A percentile compares a stretch with the other conserved stretches of the same genome.
phyloP scores from a whole-genome alignment of 2,113 vertebrate species.

The Trichomycterus rosablanca region DNA sequence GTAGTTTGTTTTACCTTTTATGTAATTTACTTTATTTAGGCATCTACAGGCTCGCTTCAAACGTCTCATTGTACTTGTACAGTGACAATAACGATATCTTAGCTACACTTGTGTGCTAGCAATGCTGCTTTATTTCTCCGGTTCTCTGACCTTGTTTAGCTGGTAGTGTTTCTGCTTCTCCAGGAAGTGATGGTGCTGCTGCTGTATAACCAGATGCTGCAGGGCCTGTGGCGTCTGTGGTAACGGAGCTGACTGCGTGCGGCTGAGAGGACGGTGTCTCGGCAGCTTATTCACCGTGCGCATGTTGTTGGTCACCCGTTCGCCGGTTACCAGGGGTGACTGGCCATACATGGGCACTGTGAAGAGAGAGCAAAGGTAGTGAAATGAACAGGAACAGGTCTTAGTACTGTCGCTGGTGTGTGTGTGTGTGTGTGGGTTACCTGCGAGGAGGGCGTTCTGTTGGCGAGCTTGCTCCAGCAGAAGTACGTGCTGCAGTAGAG shows the following conservation, averaged over 20 bases:
- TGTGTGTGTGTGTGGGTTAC: constrained; percentile 53
- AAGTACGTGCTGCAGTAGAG: constrained; percentile 86
- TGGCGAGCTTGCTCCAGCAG: constrained; percentile 91
- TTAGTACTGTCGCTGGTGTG: background rate
- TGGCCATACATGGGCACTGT: constrained; percentile 87
- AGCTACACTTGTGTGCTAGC: too few species aligned
- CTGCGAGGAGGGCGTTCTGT: constrained; percentile 85
- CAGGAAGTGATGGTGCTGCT: constrained; percentile 88
- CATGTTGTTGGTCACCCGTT: constrained; percentile 74
- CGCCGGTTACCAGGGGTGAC: constrained; percentile 85
- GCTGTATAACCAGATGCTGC: constrained; percentile 88
- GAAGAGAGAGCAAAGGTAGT: background rate
- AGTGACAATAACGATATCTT: too few species aligned
- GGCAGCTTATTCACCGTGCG: constrained; percentile 81
- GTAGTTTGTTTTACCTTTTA: too few species aligned
- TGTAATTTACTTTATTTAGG: too few species aligned
- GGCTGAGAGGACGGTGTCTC: constrained; percentile 82
- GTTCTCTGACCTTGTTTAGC: constrained; percentile 68
- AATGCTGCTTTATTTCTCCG: background rate
- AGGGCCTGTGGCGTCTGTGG: constrained; percentile 91
- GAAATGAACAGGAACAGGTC: background rate
- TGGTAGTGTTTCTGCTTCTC: constrained; percentile 84
- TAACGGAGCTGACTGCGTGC: constrained; percentile 87
- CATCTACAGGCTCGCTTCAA: too few species aligned
- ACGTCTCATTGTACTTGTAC: too few species aligned